Evolutionary conservation across 2,888 invertebrate genomes (phyloP).

Genomic region (Lycophotia porphyrea): DNA sequence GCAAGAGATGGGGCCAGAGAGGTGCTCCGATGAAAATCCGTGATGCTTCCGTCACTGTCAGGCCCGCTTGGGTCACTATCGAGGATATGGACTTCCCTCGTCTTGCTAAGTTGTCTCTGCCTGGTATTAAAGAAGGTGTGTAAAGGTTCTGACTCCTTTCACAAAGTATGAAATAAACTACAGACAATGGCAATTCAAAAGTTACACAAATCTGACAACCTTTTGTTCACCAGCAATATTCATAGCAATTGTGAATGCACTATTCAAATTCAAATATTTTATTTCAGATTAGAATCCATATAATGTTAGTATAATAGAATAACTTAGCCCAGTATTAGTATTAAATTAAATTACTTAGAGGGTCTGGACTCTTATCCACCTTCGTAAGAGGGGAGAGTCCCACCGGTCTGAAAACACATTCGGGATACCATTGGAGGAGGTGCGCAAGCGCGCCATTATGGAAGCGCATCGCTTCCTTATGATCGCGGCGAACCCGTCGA

Average conservation of each 20-base stretch:
- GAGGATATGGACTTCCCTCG: constrained; percentile 99
- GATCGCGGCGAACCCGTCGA: no score
- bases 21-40: constrained; percentile 97
- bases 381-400: no score
- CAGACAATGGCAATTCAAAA: not conserved
- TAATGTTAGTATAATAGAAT: no score
- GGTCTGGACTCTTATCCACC: no score
- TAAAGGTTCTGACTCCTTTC: not conserved
- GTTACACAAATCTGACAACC: not conserved
- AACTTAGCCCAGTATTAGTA: no score
- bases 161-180: not conserved
- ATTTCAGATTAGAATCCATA: no score
- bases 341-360: no score
- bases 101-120: constrained; percentile 97
- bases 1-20: constrained; percentile 97
- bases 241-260: not conserved
- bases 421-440: no score
- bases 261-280: no score
- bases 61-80: constrained; percentile 98
- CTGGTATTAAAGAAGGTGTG: constrained; percentile 95
- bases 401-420: no score
- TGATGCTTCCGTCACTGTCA: constrained; percentile 98
- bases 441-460: no score
- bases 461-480: no score
- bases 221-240: not conserved